phyloP scores from a whole-genome alignment of 2,797 vertebrate species.

The Pitangus sulphuratus region DNA sequence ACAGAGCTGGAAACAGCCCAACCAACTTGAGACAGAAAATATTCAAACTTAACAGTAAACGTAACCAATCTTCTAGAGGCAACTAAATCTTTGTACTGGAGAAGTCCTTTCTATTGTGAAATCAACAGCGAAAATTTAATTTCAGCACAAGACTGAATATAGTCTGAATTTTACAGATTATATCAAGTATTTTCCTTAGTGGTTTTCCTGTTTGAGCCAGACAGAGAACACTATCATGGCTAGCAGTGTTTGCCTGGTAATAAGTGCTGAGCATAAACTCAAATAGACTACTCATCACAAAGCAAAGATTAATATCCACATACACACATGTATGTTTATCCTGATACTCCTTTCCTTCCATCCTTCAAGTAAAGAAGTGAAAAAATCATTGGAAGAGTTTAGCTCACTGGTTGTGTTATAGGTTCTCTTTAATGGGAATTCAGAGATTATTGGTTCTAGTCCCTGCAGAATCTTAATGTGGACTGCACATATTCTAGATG shows the following conservation, averaged over 20 bases:
- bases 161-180: background rate
- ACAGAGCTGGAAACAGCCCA: background rate
- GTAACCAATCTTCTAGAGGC: background rate
- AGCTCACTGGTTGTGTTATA: background rate
- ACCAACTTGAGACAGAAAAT: background rate
- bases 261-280: background rate
- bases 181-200: background rate
- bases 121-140: background rate
- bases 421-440: background rate
- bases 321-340: background rate
- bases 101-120: background rate
- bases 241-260: background rate
- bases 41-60: background rate
- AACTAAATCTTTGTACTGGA: background rate
- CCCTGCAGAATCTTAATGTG: background rate
- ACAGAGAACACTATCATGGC: background rate
- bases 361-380: background rate
- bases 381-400: background rate
- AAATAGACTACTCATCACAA: background rate
- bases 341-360: background rate
- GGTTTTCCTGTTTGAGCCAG: background rate
- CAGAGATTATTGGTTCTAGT: background rate
- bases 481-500: background rate
- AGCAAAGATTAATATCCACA: background rate
- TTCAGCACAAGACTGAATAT: background rate